Conservation (phyloP, 37 sponge, comb jelly and placozoan genomes). For the Geodia barretti region DNA sequence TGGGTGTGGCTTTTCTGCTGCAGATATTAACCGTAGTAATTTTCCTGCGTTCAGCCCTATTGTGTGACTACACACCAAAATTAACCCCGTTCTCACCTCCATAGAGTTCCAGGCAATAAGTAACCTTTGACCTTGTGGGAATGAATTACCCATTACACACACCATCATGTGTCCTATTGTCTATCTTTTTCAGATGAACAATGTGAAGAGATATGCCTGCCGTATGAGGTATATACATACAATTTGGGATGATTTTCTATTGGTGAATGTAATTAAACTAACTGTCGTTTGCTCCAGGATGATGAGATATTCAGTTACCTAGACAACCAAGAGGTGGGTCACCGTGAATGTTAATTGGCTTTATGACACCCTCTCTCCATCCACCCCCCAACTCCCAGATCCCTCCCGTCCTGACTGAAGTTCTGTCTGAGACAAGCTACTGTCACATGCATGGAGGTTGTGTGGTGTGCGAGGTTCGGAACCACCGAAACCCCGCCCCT, state of each 20-base stretch:
- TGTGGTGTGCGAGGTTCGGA: constrained; percentile 73
- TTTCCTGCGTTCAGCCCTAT: too few species aligned
- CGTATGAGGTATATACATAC: constrained; percentile 28
- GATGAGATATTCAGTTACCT: constrained; percentile 76
- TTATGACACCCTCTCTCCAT: too few species aligned
- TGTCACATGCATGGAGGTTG: constrained; percentile 64
- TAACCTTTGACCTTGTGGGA: too few species aligned
- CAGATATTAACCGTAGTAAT: too few species aligned
- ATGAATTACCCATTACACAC: neutral
- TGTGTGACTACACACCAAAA: too few species aligned
- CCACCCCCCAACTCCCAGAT: constrained; percentile 13
- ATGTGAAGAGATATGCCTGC: constrained; percentile 46
- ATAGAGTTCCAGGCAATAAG: too few species aligned
- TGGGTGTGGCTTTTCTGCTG: neutral
- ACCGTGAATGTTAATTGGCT: too few species aligned
- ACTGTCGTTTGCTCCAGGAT: constrained; percentile 29
- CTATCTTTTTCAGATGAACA: constrained; percentile 10
- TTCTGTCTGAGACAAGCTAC: constrained; percentile 31
- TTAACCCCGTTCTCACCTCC: too few species aligned
- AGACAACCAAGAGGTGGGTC: constrained; percentile 67
- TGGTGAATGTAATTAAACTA: neutral
- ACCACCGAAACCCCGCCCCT: constrained; percentile 35
- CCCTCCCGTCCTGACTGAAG: constrained; percentile 71
- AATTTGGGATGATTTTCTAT: neutral
- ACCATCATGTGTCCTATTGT: neutral